Evolutionary conservation across 1,140 invertebrate species (phyloP), one percentile per base, ranked within the genome.

Genomic region (Portunus trituberculatus): DNA sequence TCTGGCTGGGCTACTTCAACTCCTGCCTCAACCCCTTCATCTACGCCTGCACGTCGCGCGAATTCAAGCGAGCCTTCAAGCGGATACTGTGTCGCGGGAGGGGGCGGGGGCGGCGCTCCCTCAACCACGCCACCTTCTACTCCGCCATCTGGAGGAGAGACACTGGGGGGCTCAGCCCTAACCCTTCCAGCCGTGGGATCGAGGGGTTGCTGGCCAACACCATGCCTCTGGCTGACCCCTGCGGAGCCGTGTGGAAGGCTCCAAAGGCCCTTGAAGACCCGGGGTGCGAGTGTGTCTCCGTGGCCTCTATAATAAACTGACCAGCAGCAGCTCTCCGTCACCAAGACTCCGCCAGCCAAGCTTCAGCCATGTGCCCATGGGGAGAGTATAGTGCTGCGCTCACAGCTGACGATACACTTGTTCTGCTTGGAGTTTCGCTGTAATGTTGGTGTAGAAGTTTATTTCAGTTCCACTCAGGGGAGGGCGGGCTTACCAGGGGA

Each of bases 1-100:
- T 98, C 48, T 98, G 98, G 98, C 97, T 98, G 16, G 98, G 98
- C 2, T 98, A 98, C 97, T 97, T 97, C 94, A 98, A 98, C 97
- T 98, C 98, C 12, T 98, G 98, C 92, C 97, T 98, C 29, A 98
- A 98, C 97, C 98, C 98, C 3, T 97, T 98, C 93, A 98, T 98
- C 94, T 98, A 98, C 96, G 97, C 97, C 2, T 97, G 97, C 39
- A 97, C 97, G 0, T 97, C 97, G 8, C 96, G 97, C 48, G 97
- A 97, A 92, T 97, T 98, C 96, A 97, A 98, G n/a, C 96, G 97
- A 46, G 97, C 97, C 76, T 97, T 98, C 96, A 96, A 96, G 67
- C 95, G 96, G 39, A 97, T 97, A 82, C 97, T 97, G 25, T 97
- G 97, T 93, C 96, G 97, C 32, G 94, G 96, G 28, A 91, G 86